Evolutionary conservation across 2,888 invertebrate genomes (phyloP).

Genomic region (Capitulum mitella): DNA sequence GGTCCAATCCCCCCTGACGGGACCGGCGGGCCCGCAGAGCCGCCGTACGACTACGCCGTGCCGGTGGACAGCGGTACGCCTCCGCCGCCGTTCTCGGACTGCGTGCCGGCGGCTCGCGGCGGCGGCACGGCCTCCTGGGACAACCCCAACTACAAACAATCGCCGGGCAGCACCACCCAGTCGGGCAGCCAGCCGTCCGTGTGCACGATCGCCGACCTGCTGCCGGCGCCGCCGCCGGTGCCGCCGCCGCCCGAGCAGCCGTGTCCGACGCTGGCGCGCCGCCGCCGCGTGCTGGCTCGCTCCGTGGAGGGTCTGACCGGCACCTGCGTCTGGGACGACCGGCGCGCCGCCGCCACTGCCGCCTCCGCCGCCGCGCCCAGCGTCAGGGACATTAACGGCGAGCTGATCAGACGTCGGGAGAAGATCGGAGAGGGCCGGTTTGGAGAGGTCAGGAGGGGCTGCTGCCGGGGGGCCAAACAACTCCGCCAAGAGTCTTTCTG

Average conservation of each 20-base stretch:
- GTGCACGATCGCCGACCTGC: not conserved
- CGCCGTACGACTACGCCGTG: constrained; percentile 18
- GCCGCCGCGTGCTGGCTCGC: not conserved
- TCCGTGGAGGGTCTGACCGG: constrained; percentile 34
- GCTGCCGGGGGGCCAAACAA: too few relatives aligned
- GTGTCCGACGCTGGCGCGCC: too few relatives aligned
- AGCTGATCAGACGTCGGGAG: not conserved
- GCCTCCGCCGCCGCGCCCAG: too few relatives aligned
- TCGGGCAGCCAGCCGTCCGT: not conserved
- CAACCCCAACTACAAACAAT: not conserved
- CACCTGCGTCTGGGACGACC: constrained; percentile 28
- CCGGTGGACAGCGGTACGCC: constrained; percentile 10
- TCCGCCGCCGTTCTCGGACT: constrained; percentile 12
- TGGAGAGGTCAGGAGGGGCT: constrained; percentile 10
- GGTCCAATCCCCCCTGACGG: too few relatives aligned
- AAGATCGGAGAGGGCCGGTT: constrained; percentile 20
- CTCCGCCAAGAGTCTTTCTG: too few relatives aligned
- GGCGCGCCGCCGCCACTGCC: not conserved
- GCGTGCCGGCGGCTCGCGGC: not conserved
- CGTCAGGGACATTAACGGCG: not conserved
- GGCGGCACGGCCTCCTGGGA: too few relatives aligned
- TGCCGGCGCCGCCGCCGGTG: constrained; percentile 1
- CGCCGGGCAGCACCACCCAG: constrained; percentile 2
- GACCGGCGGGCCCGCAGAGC: not conserved
- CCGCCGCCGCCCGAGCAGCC: constrained; percentile 7